Evolutionary conservation across 2,113 vertebrate species (phyloP), one percentile per base, ranked within the genome.

Genomic region (Callospermophilus lateralis): DNA sequence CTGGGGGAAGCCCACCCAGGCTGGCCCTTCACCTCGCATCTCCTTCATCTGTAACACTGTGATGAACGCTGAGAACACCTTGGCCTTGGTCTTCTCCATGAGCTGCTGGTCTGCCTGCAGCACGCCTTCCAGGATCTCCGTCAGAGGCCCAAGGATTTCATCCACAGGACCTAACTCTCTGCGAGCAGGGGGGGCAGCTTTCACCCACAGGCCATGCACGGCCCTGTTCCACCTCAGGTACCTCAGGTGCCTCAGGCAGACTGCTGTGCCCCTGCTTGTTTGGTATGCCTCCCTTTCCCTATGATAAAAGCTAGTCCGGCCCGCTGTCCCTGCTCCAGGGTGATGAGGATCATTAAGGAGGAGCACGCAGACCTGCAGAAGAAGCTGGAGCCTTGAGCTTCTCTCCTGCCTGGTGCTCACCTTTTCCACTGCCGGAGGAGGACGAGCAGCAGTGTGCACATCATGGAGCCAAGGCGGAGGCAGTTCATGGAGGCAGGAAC

Each of bases 1-100:
- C 4, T 13, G 4, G 39, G 24, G 24, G 26, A 67, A 58, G 76
- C 3, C 78, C 39, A 0, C 28, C 58, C 4, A 22, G n/a, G 32
- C 3, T 1, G 45, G 89, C 73, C 53, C 34, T 98, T 97, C 94
- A 99, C 99, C 99, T 93, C 99, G 99, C 88, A 99, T 99, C 84
- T 99, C 99, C 97, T 99, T 99, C 97, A 99, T 99, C 95, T 99
- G 99, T 94, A 99, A 98, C 73, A 99, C 99, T 6, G 99, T 99
- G 97, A 99, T 99, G 93, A 99, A 99, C 0, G 99, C 99, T 2
- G 99, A 99, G 97, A 99, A 99, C 95, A 99, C 98, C 97, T 99
- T 99, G 98, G 99, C 99, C 98, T 99, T 99, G 97, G 99, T 99
- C 98, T 99, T 99, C 97, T 99, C 99, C 99, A 99, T 99, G 97